Base-by-base conservation (phyloP, 2,797 vertebrate genomes). In the Chromis chromis region DNA sequence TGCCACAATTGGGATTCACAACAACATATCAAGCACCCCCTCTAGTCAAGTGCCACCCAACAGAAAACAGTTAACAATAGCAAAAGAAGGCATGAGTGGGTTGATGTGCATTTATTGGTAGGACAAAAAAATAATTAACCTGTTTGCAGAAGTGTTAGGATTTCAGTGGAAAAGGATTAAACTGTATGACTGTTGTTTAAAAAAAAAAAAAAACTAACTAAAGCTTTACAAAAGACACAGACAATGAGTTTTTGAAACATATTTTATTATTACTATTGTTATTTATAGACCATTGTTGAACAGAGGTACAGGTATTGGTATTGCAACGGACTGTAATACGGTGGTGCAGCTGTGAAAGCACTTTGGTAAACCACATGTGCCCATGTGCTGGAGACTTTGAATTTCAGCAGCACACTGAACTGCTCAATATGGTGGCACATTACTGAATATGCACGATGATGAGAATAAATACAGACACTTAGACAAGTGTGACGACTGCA, bases 261-360 rank as follows among this genome's bases (percentile, higher is more conserved):
- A 10, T 90, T 91, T 91, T 77, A 87, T 89, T 82, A 82, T 88
- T 83, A 69, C 72, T 87, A 69, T 83, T 84, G 76, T 84, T 85
- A 88, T 86, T 86, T 77, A 89, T 88, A 87, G 90, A 92, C 78
- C 78, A 87, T 87, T 90, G 84, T 87, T 88, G 78, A 90, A 93
- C 89, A 92, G 90, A 91, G 90, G 90, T 94, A 93, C 92, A 92
- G 74, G 82, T 89, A 91, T 85, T 72, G 78, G 86, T 91, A 90
- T 92, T 91, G 90, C 87, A 83, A 89, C 71, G 68, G 74, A 79
- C 74, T 88, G 78, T 86, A 81, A 91, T 87, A 88, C 65, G 82
- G 84, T 81, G 86, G 84, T 82, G 88, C 89, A 92, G 89, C 86
- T 71, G 79, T 86, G 82, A 85, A 78, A 91, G 87, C 86, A 91